A percentile compares a stretch with the other conserved stretches of the same genome.
These are phyloP conservation scores for Venustoraphidia nigricollis DNA, from an alignment of 2,888 invertebrate genomes.

Conservation along the genomic window DNA sequence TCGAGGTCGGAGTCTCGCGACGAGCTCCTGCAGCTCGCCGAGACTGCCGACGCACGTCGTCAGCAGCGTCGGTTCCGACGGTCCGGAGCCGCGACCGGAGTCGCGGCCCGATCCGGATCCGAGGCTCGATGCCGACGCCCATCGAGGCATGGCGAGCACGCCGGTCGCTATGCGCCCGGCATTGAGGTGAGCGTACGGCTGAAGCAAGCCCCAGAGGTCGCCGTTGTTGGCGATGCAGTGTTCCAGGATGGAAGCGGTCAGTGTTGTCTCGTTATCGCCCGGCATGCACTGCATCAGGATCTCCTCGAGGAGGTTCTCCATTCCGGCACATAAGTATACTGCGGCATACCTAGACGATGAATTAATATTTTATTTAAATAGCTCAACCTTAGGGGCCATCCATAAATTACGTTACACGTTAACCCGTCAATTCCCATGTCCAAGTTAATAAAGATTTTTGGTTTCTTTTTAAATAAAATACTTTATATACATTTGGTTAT, in stretches of 20 bases:
- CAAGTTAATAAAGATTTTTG: no score
- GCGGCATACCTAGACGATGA: conserved; percentile 53
- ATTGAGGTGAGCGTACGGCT: conserved; percentile 81
- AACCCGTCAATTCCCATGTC: no score
- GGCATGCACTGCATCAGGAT: conserved; percentile 56
- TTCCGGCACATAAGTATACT: conserved; percentile 74
- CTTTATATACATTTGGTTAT: no score
- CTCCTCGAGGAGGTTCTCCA: conserved; percentile 81
- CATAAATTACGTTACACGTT: no score
- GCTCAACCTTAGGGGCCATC: no score
- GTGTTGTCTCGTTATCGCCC: conserved; percentile 38
- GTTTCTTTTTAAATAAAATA: no score
- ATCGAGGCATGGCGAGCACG: conserved; percentile 67
- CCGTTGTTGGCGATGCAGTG: conserved; percentile 74
- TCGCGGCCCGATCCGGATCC: conserved; percentile 31
- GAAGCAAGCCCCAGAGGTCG: conserved; percentile 78
- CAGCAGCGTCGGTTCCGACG: conserved; percentile 53
- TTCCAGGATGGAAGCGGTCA: conserved; percentile 68
- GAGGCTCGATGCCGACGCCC: conserved; percentile 41
- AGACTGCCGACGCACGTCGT: conserved; percentile 83
- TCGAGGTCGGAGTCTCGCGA: conserved; percentile 40
- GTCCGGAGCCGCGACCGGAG: conserved; percentile 25
- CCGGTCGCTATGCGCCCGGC: conserved; percentile 78
- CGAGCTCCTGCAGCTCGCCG: conserved; percentile 59
- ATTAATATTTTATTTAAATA: conserved; percentile 1